Percentiles rank a stretch among this genome's conserved stretches.
These are phyloP conservation scores for Mycogona germanica DNA, from an alignment of 2,888 invertebrate genomes.

Conservation along the genomic window DNA sequence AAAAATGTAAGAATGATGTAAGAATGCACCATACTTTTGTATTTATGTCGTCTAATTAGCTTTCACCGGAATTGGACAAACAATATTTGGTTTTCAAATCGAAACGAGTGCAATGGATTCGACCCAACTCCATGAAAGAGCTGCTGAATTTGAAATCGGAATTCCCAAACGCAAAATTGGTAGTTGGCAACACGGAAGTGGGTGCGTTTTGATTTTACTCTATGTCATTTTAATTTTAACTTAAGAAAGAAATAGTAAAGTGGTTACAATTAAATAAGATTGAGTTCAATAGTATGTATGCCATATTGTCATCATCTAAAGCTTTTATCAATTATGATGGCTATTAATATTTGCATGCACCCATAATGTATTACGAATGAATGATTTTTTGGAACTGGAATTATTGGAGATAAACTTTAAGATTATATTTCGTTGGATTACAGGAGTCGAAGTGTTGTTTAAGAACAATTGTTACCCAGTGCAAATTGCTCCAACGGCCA, in stretches of 20 bases:
- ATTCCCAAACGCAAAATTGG: constrained; percentile 56
- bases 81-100: constrained; percentile 50
- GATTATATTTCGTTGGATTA: not conserved
- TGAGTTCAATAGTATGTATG: too few species aligned
- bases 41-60: constrained; percentile 20
- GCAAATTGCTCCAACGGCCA: constrained; percentile 53
- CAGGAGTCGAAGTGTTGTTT: constrained; percentile 77
- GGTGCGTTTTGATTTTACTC: too few species aligned
- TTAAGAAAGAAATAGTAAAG: too few species aligned
- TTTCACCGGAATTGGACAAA: constrained; percentile 40
- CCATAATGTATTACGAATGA: not conserved
- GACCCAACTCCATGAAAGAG: constrained; percentile 53
- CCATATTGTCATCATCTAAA: too few species aligned
- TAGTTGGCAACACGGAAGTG: constrained; percentile 85
- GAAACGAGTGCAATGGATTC: constrained; percentile 56
- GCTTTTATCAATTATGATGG: too few species aligned
- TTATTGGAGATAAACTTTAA: too few species aligned
- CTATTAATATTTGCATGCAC: too few species aligned
- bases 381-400: too few species aligned
- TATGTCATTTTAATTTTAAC: too few species aligned
- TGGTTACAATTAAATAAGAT: too few species aligned
- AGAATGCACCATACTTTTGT: not conserved
- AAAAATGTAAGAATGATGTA: not conserved
- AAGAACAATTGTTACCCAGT: constrained; percentile 67
- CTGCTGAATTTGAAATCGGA: constrained; percentile 52